phyloP scores from a whole-genome alignment of 2,113 vertebrate species.

The Gallinago paraguaiae region DNA sequence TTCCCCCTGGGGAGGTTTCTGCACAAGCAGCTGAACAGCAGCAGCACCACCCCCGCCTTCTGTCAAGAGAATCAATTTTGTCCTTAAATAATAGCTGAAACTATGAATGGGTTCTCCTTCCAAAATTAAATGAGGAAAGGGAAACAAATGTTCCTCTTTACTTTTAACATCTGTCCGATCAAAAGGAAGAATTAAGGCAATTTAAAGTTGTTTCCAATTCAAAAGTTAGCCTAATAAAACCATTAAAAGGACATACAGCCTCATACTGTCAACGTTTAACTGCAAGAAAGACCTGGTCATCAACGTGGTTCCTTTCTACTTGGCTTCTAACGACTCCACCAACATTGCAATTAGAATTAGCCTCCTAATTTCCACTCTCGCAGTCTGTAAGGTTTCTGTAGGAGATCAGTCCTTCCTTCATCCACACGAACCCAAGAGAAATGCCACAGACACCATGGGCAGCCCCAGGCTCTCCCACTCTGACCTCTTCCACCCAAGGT shows the following conservation, averaged over 20 bases:
- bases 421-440: background rate
- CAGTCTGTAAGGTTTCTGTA: background rate
- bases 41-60: background rate
- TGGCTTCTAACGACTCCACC: background rate
- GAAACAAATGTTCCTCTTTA: slow-evolving; percentile 32
- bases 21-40: slow-evolving; percentile 13
- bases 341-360: background rate
- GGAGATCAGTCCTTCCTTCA: background rate
- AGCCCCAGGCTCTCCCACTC: background rate
- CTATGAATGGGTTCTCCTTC: background rate
- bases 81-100: slow-evolving; percentile 11
- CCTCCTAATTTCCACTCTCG: background rate
- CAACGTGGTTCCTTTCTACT: background rate
- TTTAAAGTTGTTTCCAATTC: background rate
- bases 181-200: slow-evolving; percentile 6
- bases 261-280: background rate
- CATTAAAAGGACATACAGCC: background rate
- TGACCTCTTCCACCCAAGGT: background rate
- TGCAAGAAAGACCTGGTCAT: background rate
- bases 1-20: slow-evolving; percentile 14
- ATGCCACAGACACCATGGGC: too few species aligned
- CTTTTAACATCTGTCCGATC: background rate
- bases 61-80: background rate
- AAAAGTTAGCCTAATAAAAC: background rate
- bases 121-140: slow-evolving; percentile 16